These are phyloP conservation scores for Trinorchestia longiramus DNA, from an alignment of 1,140 invertebrate species.

Conservation along the genomic window DNA sequence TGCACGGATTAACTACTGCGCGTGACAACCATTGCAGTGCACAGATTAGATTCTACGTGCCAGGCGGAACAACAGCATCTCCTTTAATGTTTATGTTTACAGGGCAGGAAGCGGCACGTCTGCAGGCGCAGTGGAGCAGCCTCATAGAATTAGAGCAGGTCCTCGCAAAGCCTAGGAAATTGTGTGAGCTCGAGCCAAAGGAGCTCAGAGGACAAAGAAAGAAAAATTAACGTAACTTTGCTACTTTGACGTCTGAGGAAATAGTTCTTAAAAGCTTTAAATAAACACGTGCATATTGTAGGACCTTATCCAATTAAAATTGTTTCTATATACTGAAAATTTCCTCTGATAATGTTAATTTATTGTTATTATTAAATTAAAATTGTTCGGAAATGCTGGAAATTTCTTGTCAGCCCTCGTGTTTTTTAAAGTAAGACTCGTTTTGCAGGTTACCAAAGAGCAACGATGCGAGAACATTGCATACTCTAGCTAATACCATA, in stretches of 20 bases:
- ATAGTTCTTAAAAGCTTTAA: not conserved
- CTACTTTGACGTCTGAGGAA: not conserved
- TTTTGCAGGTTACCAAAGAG: not conserved
- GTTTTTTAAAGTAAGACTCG: not conserved
- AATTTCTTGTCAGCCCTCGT: not conserved
- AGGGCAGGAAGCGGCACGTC: not conserved
- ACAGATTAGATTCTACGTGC: no score
- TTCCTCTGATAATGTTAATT: no score
- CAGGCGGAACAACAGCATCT: not conserved
- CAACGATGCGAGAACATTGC: not conserved
- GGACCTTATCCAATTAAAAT: no score
- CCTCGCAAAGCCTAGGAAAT: not conserved
- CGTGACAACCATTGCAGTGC: no score
- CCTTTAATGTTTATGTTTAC: slow-evolving; percentile 8
- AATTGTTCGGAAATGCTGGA: not conserved
- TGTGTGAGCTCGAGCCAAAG: not conserved
- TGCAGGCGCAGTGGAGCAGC: not conserved
- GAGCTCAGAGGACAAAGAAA: not conserved
- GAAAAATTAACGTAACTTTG: no score
- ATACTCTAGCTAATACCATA: not conserved
- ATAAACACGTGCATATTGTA: no score
- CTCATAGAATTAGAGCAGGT: not conserved
- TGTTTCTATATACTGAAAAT: no score
- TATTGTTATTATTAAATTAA: not conserved
- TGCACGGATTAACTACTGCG: no score